Base-by-base conservation (phyloP, 64 coral and sea anemone genomes). In the Stichodactyla helianthus region DNA sequence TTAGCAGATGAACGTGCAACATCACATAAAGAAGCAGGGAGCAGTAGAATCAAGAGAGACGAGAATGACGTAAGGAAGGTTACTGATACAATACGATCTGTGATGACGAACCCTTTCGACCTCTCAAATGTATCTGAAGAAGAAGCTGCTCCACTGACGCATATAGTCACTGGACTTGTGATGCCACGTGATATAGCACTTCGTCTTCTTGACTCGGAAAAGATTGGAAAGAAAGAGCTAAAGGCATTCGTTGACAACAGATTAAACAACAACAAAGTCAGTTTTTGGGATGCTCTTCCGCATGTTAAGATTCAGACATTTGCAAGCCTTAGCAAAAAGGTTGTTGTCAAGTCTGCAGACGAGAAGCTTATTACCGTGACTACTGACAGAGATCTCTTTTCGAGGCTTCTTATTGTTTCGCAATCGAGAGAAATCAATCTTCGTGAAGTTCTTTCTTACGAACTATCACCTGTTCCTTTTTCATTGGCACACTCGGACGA, bases 271-370 rank as follows among this genome's bases (percentile, higher is more conserved):
- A 79, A 55, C 53, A 25, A 57, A 54, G 71, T 88, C 55, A 77
- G 70, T 22, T 80, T 88, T 88, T 79, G 86, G 70, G 86, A 88
- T 78, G 23, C 71, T 16, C 71, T 88, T 23, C 52, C 19, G 79
- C 71, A 88, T 25, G 18, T 51, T 56, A 71, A 86, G 16, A 22
- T 86, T 51, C 27, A 86, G 64, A 86, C 18, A 12, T 86, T 71
- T 68, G 13, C 59, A 64, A 20, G 61, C 35, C 28, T 68, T 6
- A 64, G 23, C 27, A 68, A 26, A 52, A 86, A 79, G 35, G 77
- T 27, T 16, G 35, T 57, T 28, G 84, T 19, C 51, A 86, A 86
- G 70, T 88, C 53, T 3, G 20, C 27, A 28, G 54, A 88, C 77
- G 86, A 88, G 70, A 88, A 81, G 54, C 70, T 88, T 53, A 71